Base-by-base conservation (phyloP, 2,113 vertebrate genomes). In the Cephalopholis sonnerati region DNA sequence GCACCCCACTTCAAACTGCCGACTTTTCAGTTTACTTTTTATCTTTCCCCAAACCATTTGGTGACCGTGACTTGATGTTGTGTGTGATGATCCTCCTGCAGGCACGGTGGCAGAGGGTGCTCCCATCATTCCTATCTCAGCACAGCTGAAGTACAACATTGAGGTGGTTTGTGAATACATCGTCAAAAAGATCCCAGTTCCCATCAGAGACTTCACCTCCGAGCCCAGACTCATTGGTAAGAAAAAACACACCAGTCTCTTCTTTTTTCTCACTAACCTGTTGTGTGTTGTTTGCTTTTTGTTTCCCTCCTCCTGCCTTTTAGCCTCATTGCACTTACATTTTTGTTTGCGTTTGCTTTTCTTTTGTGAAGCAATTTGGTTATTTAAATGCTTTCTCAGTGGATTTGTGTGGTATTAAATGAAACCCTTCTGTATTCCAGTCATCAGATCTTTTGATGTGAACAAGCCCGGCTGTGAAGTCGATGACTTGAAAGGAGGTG, bases 391-490 rank as follows among this genome's bases (percentile, higher is more conserved):
- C 20, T 24, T 22, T 8, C 20, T 64, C 36, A 36, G 7, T 36
- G 0, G 3, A 18, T 25, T 13, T 27, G n/a, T 24, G 15, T 2
- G 18, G 2, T 39, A 39, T 3, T 13, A 39, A 39, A n/a, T 44
- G 3, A 48, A 41, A 54, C 16, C 4, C 13, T 67, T 90, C 2
- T 90, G 3, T 88, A 55, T 32, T 86, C 82, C 92, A 99, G 98
- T 99, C 83, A 99, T 99, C 94, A 95, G 98, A 74, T 99, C 98
- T 36, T 99, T 99, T 91, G 98, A 99, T 85, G 98, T 99, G 75
- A 99, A 99, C 93, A 99, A 99, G 82, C 98, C 98, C 66, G 98
- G 98, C 82, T 99, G 98, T 95, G 98, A 99, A 87, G 98, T 99
- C 22, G 98, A 99, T 82, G 98, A 99, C 94, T 95, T 99, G 80